Conservation (phyloP, 2,888 invertebrate genomes). For the Caenorhabditis sp. region DNA sequence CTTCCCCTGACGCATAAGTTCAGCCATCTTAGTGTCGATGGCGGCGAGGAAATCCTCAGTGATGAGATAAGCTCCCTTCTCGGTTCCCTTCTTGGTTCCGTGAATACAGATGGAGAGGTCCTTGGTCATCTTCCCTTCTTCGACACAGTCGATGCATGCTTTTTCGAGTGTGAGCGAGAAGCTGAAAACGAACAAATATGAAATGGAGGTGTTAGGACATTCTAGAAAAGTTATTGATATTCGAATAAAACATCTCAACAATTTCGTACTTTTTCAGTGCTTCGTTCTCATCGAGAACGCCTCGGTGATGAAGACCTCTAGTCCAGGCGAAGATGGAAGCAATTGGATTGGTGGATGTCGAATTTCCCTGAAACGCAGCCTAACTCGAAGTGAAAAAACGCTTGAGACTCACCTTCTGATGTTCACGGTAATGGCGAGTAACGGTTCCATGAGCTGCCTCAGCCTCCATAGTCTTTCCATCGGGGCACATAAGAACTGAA, state of each 20-base stretch:
- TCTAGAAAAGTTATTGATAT: no score
- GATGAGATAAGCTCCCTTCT: constrained; percentile 87
- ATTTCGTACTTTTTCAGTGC: constrained; percentile 87
- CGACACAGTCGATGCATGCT: constrained; percentile 91
- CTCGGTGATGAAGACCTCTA: constrained; percentile 90
- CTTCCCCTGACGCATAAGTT: constrained; percentile 69
- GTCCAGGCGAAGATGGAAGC: constrained; percentile 96
- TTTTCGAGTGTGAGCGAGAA: constrained; percentile 89
- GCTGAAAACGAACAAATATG: constrained; percentile 79
- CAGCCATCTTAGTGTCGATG: constrained; percentile 88
- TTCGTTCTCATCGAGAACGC: constrained; percentile 89
- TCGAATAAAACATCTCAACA: no score
- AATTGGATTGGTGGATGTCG: constrained; percentile 93
- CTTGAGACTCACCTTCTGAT: constrained; percentile 71
- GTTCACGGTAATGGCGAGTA: constrained; percentile 85
- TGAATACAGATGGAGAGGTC: constrained; percentile 92
- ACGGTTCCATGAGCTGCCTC: constrained; percentile 87
- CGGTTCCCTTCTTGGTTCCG: constrained; percentile 86
- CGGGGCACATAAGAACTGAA: constrained; percentile 85
- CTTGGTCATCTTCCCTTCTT: constrained; percentile 92
- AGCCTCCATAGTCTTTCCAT: constrained; percentile 86
- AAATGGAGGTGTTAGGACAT: neutral
- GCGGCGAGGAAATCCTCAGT: constrained; percentile 93
- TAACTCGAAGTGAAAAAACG: no score
- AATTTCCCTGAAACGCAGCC: constrained; percentile 87